Evolutionary conservation across 2,113 vertebrate species (phyloP).

Genomic region (Poeciliopsis turrubarensis): DNA sequence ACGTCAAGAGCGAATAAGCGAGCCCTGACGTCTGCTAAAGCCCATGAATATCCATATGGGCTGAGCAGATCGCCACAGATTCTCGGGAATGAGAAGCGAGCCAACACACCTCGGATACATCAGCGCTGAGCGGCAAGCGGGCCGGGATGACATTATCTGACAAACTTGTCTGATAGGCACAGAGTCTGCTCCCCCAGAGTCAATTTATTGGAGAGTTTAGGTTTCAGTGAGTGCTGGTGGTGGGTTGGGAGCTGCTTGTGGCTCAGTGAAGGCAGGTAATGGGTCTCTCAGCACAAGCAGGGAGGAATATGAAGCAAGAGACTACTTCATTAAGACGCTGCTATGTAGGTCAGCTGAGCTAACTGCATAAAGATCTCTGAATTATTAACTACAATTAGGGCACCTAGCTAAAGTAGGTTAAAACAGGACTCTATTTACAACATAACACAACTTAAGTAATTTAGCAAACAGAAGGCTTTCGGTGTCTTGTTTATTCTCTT

Average conservation of each 20-base stretch:
- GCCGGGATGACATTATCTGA: slow-evolving; percentile 40
- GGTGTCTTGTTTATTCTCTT: slow-evolving; percentile 8
- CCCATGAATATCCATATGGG: slow-evolving; percentile 50
- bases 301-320: slow-evolving; percentile 57
- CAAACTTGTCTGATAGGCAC: slow-evolving; percentile 37
- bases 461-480: neutral
- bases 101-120: slow-evolving; percentile 22
- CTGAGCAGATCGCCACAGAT: slow-evolving; percentile 16
- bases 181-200: slow-evolving; percentile 34
- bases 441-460: neutral
- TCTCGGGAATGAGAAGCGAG: slow-evolving; percentile 14
- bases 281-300: slow-evolving; percentile 45
- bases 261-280: slow-evolving; percentile 47
- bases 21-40: slow-evolving; percentile 36
- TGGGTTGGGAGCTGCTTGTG: slow-evolving; percentile 20
- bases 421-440: slow-evolving; percentile 30
- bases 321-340: slow-evolving; percentile 63
- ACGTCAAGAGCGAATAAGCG: slow-evolving; percentile 49
- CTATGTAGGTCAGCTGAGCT: slow-evolving; percentile 77
- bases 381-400: slow-evolving; percentile 79
- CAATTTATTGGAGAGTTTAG: slow-evolving; percentile 45
- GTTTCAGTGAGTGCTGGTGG: slow-evolving; percentile 11
- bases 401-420: slow-evolving; percentile 64
- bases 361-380: slow-evolving; percentile 74
- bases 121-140: slow-evolving; percentile 16